These are phyloP conservation scores for Menidia beryllina DNA, from an alignment of 2,113 vertebrate species.

Conservation along the genomic window DNA sequence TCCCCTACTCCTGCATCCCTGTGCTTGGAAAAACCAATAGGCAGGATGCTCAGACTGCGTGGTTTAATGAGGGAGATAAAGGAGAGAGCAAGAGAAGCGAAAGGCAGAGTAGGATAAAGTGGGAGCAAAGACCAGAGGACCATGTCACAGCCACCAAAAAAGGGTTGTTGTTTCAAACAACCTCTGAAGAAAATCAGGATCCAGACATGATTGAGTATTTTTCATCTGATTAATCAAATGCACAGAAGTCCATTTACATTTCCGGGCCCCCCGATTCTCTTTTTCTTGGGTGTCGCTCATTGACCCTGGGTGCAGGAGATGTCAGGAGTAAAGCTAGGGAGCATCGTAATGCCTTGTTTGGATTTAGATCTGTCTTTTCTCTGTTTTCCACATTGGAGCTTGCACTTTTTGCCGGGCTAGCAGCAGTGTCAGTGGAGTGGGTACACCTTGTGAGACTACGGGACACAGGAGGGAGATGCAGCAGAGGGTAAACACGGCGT, in stretches of 20 bases:
- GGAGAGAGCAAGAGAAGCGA: constrained; percentile 46
- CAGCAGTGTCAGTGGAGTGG: constrained; percentile 48
- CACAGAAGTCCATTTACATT: constrained; percentile 18
- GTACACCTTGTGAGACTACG: constrained; percentile 66
- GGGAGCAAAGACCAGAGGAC: constrained; percentile 39
- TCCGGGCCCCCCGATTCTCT: constrained; percentile 17
- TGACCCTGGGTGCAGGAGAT: constrained; percentile 46
- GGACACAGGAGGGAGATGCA: constrained; percentile 76
- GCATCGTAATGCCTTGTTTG: constrained; percentile 55
- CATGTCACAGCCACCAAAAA: constrained; percentile 28
- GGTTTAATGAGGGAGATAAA: constrained; percentile 62
- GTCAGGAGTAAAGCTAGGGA: constrained; percentile 43
- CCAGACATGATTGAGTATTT: constrained; percentile 12
- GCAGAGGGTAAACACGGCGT: constrained; percentile 80
- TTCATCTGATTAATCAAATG: constrained; percentile 32
- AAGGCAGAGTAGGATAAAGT: constrained; percentile 44
- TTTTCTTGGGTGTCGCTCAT: constrained; percentile 40
- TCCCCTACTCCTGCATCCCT: constrained; percentile 49
- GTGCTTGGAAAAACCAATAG: constrained; percentile 68
- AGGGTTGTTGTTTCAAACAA: constrained; percentile 12
- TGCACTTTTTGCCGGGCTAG: constrained; percentile 40
- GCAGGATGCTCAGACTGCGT: constrained; percentile 62
- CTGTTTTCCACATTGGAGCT: constrained; percentile 54
- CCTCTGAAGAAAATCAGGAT: constrained; percentile 19
- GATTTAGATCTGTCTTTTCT: constrained; percentile 60